Percentiles rank a stretch among this genome's conserved stretches.
These are phyloP conservation scores for Tanypteryx hageni DNA, from an alignment of 2,888 invertebrate species.

Conservation along the genomic window DNA sequence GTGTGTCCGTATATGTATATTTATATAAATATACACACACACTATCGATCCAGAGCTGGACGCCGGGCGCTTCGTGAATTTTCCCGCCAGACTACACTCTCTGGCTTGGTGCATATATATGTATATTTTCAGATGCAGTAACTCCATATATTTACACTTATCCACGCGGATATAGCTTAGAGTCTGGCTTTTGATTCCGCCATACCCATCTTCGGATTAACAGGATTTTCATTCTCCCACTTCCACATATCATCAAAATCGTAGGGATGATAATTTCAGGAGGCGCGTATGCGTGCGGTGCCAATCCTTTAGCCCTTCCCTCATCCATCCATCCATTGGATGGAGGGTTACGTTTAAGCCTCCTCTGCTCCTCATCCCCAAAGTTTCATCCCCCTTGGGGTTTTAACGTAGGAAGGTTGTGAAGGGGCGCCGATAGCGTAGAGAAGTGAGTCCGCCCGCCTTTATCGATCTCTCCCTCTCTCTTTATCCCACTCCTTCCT, in stretches of 20 bases:
- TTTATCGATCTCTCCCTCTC: not conserved
- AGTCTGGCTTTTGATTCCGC: not conserved
- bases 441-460: too few species aligned
- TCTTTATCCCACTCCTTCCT: not conserved
- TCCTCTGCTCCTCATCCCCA: not conserved
- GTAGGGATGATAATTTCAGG: constrained; percentile 4
- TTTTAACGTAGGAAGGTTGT: not conserved
- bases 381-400: not conserved
- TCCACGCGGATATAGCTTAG: not conserved
- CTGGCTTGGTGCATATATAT: not conserved
- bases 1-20: not conserved
- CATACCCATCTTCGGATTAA: not conserved
- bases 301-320: constrained; percentile 2
- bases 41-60: too few species aligned
- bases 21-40: not conserved
- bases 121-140: not conserved
- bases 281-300: not conserved
- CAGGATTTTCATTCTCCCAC: not conserved
- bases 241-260: not conserved
- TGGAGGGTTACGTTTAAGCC: constrained; percentile 7
- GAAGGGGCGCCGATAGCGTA: not conserved
- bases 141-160: not conserved
- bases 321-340: not conserved
- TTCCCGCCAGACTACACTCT: too few species aligned
- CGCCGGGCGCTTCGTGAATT: too few species aligned